A percentile compares a stretch with the other conserved stretches of the same genome.
Evolutionary conservation across 1,140 invertebrate species (phyloP).

Genomic region (Pogonomyrmex barbatus): DNA sequence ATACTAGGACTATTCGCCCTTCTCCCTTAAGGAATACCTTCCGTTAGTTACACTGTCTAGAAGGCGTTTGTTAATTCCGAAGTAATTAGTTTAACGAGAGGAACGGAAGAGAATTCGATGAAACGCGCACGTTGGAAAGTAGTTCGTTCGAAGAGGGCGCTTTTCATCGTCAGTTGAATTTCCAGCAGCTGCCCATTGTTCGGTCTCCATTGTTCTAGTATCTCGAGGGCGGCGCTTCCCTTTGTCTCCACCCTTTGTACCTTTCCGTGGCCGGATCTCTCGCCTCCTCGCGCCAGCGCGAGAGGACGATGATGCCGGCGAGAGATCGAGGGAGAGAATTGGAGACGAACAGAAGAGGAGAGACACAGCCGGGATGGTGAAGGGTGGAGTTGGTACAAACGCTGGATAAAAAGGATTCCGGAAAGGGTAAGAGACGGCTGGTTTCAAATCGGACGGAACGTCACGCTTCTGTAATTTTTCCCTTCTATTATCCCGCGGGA

Average conservation of each 20-base stretch:
- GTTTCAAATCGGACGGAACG: constrained; percentile 70
- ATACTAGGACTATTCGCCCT: not conserved
- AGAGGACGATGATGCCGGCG: constrained; percentile 59
- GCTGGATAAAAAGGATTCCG: constrained; percentile 66
- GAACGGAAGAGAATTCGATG: constrained; percentile 52
- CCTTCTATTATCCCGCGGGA: constrained; percentile 55
- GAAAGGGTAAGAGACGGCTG: constrained; percentile 48
- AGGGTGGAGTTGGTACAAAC: constrained; percentile 50
- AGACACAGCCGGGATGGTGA: constrained; percentile 32
- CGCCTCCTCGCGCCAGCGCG: constrained; percentile 80
- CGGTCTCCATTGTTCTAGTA: constrained; percentile 85
- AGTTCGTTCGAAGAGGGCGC: constrained; percentile 67
- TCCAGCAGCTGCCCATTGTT: constrained; percentile 81
- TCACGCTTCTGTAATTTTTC: constrained; percentile 74
- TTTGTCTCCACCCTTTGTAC: constrained; percentile 86
- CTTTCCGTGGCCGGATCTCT: constrained; percentile 82
- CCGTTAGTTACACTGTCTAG: constrained; percentile 55
- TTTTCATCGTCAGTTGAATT: constrained; percentile 83
- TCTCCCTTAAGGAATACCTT: constrained; percentile 32
- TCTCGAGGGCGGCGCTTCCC: constrained; percentile 85
- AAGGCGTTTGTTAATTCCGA: constrained; percentile 63
- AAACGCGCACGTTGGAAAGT: constrained; percentile 70
- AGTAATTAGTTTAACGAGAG: constrained; percentile 71
- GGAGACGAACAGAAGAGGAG: constrained; percentile 41
- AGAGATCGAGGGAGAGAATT: constrained; percentile 64